Conservation (phyloP, 2,797 vertebrate species). For the Chlorospingus semifuscus region DNA sequence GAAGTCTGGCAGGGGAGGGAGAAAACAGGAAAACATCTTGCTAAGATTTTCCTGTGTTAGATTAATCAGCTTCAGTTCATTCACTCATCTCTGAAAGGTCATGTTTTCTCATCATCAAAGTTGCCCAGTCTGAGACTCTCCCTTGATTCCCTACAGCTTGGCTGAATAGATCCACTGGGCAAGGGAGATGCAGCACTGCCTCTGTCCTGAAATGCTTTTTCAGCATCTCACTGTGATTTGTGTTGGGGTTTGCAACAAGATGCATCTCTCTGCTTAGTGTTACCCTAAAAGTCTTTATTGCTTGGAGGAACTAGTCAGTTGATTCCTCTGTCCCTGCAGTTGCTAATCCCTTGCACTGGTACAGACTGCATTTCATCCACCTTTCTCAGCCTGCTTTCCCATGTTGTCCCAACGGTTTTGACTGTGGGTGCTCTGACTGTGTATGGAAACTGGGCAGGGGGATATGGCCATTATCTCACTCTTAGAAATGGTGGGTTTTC, state of each 20-base stretch:
- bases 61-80: constrained; percentile 14
- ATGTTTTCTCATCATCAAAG: not conserved
- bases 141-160: not conserved
- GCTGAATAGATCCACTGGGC: not conserved
- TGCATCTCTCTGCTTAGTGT: not conserved
- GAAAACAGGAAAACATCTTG: constrained; percentile 45
- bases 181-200: accelerated
- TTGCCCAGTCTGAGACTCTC: not conserved
- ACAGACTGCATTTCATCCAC: not conserved
- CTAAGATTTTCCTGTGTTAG: constrained; percentile 50
- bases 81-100: constrained; percentile 13
- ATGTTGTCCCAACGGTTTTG: not conserved
- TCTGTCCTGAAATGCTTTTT: not conserved
- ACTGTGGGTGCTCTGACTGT: not conserved
- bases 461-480: not conserved
- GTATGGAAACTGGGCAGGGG: not conserved
- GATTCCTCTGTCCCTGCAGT: not conserved
- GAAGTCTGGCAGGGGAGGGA: constrained; percentile 26
- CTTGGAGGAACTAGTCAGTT: not conserved
- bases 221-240: not conserved
- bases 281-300: not conserved
- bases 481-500: not conserved
- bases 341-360: not conserved
- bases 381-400: not conserved
- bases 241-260: not conserved